A percentile compares a stretch with the other conserved stretches of the same genome.
Conservation (phyloP, 2,888 invertebrate genomes). For the Dynastes maya region DNA sequence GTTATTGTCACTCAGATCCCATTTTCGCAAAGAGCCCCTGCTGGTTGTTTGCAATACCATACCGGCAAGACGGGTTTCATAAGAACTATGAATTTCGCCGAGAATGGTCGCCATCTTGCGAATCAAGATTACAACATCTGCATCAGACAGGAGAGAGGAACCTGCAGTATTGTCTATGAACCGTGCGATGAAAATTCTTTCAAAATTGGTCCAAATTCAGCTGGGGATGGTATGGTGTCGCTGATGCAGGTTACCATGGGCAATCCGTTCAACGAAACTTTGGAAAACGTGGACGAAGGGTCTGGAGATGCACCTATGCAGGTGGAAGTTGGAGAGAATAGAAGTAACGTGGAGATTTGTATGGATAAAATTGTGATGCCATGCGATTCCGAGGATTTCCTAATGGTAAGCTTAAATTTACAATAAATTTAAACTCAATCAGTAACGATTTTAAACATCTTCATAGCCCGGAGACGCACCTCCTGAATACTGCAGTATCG, state of each 20-base stretch:
- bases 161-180: slow-evolving; percentile 84
- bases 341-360: slow-evolving; percentile 71
- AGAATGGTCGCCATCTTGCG: slow-evolving; percentile 86
- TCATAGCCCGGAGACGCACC: slow-evolving; percentile 75
- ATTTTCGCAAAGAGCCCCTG: slow-evolving; percentile 83
- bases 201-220: slow-evolving; percentile 76
- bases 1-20: slow-evolving; percentile 84
- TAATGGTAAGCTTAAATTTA: slow-evolving; percentile 73
- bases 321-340: slow-evolving; percentile 64
- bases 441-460: too few species aligned
- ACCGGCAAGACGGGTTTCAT: slow-evolving; percentile 76
- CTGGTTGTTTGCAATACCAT: slow-evolving; percentile 84
- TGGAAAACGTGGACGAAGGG: slow-evolving; percentile 28
- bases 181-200: slow-evolving; percentile 86
- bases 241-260: slow-evolving; percentile 39
- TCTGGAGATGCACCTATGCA: slow-evolving; percentile 51
- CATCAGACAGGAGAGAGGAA: slow-evolving; percentile 78
- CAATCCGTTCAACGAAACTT: not conserved
- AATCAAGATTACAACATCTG: slow-evolving; percentile 86
- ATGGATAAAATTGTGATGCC: slow-evolving; percentile 85
- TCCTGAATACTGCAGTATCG: slow-evolving; percentile 82
- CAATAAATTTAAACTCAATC: too few species aligned
- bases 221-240: slow-evolving; percentile 19
- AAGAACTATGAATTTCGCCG: slow-evolving; percentile 86
- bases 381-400: slow-evolving; percentile 88